These are phyloP conservation scores for Osmerus mordax DNA, from an alignment of 2,113 vertebrate genomes.

Conservation along the genomic window DNA sequence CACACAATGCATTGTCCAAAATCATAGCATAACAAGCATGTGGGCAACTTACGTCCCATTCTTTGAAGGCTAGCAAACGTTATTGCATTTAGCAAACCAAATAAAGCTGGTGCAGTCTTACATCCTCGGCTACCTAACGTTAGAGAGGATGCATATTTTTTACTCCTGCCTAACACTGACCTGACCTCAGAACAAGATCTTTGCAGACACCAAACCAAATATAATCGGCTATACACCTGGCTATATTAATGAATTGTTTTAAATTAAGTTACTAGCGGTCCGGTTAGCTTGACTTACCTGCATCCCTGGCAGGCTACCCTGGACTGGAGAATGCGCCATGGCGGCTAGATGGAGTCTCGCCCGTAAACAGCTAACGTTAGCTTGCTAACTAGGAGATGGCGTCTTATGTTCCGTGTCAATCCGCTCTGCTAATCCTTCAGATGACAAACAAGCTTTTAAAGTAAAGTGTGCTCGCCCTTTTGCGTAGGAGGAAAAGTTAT, in stretches of 20 bases:
- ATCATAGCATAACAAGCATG: no score
- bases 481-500: no score
- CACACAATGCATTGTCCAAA: no score
- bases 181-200: neutral
- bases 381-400: slow-evolving; percentile 31
- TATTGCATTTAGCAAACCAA: no score
- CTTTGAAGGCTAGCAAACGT: no score
- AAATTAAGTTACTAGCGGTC: neutral
- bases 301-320: slow-evolving; percentile 90
- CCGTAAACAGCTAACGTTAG: slow-evolving; percentile 13
- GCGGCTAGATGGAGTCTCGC: slow-evolving; percentile 40
- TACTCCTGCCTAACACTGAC: neutral
- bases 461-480: no score
- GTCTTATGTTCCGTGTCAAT: slow-evolving; percentile 2
- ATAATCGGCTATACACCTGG: neutral
- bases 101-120: no score
- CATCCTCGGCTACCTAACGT: no score
- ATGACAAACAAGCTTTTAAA: slow-evolving; percentile 34
- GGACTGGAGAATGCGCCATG: slow-evolving; percentile 93
- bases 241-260: no score
- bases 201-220: neutral
- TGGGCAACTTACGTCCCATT: no score
- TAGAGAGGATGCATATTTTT: neutral
- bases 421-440: slow-evolving; percentile 4
- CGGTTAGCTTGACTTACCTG: slow-evolving; percentile 74